Evolutionary conservation across 2,113 vertebrate species (phyloP), one percentile per base, ranked within the genome.

Genomic region (Sapayoa aenigma): DNA sequence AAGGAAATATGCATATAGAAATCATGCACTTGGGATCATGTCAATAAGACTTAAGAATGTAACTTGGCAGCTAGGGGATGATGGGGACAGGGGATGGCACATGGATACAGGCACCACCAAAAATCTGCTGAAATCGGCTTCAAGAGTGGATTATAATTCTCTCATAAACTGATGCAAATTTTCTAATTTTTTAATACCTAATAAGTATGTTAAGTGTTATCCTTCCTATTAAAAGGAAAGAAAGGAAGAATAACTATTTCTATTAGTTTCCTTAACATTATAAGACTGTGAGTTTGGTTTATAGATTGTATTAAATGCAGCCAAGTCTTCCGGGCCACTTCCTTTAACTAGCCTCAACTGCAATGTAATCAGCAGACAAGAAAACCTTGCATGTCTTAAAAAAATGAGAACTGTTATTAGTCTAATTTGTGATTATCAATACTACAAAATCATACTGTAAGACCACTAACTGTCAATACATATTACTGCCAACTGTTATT

Each of bases 301-400:
- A 56, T 23, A 2, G 3, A 31, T 39, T 39, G 4, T 21, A 58
- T 30, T n/a, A 72, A 88, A 86, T 14, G 31, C 24, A 80, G 58
- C 7, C 18, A 39, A 37, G 30, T 47, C 14, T 62, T 62, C 27
- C n/a, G 17, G 23, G 18, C 23, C 20, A 10, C 35, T 47, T 80
- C n/a, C 53, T 77, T 65, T 3, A 1, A 18, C 49, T 68, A 59
- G 72, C 12, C 14, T 76, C 44, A 80, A 31, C 35, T 35, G 35
- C 12, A 15, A 17, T 13, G 11, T 28, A 63, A 46, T 23, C 28
- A 35, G 31, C 7, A 78, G 25, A 30, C 14, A 79, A 83, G 33
- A 25, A 55, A 79, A 75, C 7, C 6, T 39, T 0, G 0, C 3
- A 7, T 2, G 2, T 42, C 22, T 83, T 76, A 41, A 53, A 58